These are phyloP conservation scores for Bos indicus DNA, from an alignment of 2,113 vertebrate genomes.

Conservation along the genomic window DNA sequence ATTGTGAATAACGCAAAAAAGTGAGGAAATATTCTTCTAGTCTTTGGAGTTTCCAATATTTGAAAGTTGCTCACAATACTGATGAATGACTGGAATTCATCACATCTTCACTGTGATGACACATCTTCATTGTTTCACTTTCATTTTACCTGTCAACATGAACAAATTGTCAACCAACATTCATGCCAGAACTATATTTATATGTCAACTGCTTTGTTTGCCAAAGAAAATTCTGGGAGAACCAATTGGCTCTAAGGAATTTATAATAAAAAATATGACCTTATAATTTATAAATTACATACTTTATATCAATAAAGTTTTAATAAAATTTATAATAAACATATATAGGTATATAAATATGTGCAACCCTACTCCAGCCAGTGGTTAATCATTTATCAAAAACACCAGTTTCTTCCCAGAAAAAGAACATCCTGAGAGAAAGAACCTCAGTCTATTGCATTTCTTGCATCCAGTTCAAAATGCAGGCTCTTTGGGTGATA, in stretches of 20 bases:
- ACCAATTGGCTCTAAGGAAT: background rate
- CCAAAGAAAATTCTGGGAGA: background rate
- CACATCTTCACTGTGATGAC: background rate
- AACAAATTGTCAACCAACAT: background rate
- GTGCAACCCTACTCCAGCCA: background rate
- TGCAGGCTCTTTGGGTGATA: background rate
- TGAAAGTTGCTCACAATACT: background rate
- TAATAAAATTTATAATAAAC: background rate
- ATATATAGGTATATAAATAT: background rate
- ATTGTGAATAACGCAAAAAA: background rate
- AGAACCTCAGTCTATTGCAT: background rate
- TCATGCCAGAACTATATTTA: background rate
- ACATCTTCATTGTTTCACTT: background rate
- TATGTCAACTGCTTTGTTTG: background rate
- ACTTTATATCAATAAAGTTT: background rate
- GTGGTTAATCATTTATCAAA: background rate
- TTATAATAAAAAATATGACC: background rate
- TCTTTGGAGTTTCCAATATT: background rate
- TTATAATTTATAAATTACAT: background rate
- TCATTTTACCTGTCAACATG: background rate
- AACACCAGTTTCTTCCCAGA: background rate
- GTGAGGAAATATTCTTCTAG: background rate
- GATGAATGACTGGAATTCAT: background rate
- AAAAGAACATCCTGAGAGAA: background rate
- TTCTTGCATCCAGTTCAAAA: background rate